Evolutionary conservation across 2,888 invertebrate genomes (phyloP).

Genomic region (Orthosia incerta): DNA sequence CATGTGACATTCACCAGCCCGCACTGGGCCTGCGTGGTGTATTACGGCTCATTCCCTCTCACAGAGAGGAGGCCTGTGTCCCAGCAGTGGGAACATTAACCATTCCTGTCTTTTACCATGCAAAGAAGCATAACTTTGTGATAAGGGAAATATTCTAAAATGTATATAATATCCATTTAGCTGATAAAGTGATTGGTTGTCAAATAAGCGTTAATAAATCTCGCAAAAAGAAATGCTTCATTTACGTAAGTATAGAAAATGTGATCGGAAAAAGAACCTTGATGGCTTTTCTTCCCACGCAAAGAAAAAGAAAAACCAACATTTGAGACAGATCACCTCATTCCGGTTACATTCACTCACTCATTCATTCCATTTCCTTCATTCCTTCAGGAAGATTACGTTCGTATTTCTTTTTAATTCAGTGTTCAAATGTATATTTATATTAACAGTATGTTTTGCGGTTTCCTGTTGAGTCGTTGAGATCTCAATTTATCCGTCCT

Average conservation of each 20-base stretch:
- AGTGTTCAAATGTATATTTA: constrained; percentile 28
- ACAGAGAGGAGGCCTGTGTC: too few species aligned
- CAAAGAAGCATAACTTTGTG: background rate
- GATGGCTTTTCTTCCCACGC: background rate
- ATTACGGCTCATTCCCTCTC: too few species aligned
- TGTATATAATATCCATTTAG: background rate
- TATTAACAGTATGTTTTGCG: constrained; percentile 43
- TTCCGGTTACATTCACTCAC: constrained; percentile 27
- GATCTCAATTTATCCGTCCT: constrained; percentile 32
- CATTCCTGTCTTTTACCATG: background rate
- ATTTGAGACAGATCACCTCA: constrained; percentile 28
- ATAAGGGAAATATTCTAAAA: background rate
- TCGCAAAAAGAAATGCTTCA: background rate
- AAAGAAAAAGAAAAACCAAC: constrained; percentile 15
- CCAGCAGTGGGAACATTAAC: too few species aligned
- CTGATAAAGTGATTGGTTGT: background rate
- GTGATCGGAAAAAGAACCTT: background rate
- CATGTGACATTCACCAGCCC: too few species aligned
- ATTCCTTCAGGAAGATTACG: constrained; percentile 15
- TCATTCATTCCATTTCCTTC: constrained; percentile 25
- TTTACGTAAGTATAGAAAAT: background rate
- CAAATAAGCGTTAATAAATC: background rate
- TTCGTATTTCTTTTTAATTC: constrained; percentile 43
- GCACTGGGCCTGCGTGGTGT: too few species aligned
- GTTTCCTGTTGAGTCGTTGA: constrained; percentile 47